A percentile compares a stretch with the other conserved stretches of the same genome.
Conservation (phyloP, 1,140 invertebrate species). For the Diuraphis noxia region DNA sequence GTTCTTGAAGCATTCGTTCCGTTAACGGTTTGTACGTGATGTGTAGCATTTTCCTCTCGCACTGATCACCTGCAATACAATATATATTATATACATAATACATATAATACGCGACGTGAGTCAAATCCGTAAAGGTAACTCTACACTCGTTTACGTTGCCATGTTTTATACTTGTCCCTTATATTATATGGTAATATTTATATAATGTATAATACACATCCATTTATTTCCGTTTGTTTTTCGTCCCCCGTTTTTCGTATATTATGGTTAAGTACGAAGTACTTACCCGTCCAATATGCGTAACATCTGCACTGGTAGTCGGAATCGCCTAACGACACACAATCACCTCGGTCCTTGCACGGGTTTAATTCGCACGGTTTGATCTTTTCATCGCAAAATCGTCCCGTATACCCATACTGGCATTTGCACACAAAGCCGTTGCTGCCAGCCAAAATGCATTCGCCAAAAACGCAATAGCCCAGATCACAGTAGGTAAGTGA, state of each 20-base stretch:
- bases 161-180: not conserved
- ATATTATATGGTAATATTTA: not conserved
- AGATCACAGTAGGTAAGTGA: slow-evolving; percentile 72
- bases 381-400: slow-evolving; percentile 68
- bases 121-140: not conserved
- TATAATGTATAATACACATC: not conserved
- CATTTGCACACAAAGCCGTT: slow-evolving; percentile 66
- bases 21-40: slow-evolving; percentile 73
- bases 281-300: slow-evolving; percentile 71
- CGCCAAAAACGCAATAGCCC: slow-evolving; percentile 72
- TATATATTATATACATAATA: not conserved
- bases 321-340: slow-evolving; percentile 66
- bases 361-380: slow-evolving; percentile 71
- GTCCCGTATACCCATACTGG: slow-evolving; percentile 68
- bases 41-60: slow-evolving; percentile 67
- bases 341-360: slow-evolving; percentile 72
- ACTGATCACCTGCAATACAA: slow-evolving; percentile 63
- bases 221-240: not conserved
- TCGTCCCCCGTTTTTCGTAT: not conserved
- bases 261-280: not conserved
- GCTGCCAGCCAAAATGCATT: slow-evolving; percentile 65
- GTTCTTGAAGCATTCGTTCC: slow-evolving; percentile 77
- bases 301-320: slow-evolving; percentile 72
- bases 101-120: not conserved
- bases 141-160: not conserved